Percentiles rank a stretch among this genome's conserved stretches.
Evolutionary conservation across 1,140 invertebrate genomes (phyloP).

Genomic region (Tetragnatha versicolor): DNA sequence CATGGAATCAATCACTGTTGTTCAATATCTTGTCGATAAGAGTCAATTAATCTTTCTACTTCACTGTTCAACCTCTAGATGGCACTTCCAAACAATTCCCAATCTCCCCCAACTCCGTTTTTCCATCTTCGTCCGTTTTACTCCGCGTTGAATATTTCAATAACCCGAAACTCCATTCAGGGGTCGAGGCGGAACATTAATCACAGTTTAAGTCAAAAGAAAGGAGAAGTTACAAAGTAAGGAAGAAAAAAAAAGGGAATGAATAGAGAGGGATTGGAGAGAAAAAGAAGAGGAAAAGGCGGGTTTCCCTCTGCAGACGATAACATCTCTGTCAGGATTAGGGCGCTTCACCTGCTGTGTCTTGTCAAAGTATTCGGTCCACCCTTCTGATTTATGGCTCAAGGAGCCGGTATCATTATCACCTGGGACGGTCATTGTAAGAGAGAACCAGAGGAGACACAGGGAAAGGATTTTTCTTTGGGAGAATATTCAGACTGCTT

Average conservation of each 20-base stretch:
- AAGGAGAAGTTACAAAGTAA: background rate
- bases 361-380: background rate
- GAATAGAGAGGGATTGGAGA: background rate
- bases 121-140: no score
- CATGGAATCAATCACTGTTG: no score
- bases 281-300: background rate
- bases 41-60: no score
- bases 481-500: no score
- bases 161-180: no score
- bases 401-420: constrained; percentile 7
- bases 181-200: background rate
- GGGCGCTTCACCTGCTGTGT: constrained; percentile 19
- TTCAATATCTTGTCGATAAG: no score
- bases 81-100: no score
- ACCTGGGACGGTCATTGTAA: background rate
- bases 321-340: constrained; percentile 9
- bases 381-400: constrained; percentile 22
- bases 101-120: no score
- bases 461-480: no score
- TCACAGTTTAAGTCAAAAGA: background rate
- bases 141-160: no score
- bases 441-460: background rate
- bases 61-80: no score
- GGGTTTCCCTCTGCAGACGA: background rate
- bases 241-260: background rate